Conservation (phyloP, 2,113 vertebrate species). For the Pteropus alecto region DNA sequence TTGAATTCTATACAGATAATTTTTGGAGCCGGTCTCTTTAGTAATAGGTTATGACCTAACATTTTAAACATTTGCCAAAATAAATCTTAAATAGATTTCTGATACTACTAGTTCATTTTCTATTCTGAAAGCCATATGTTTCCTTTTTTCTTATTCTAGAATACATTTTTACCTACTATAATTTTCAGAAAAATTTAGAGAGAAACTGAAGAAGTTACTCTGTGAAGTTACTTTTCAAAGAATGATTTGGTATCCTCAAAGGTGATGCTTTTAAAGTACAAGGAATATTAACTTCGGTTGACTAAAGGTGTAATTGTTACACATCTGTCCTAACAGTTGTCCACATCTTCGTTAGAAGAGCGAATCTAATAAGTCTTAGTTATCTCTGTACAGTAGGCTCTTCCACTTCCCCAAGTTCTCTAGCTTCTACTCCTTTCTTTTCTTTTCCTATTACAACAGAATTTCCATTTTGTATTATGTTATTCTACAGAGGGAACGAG, state of each 20-base stretch:
- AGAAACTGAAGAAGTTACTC: background rate
- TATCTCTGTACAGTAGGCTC: background rate
- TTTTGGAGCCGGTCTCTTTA: background rate
- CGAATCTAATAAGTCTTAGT: background rate
- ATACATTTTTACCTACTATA: background rate
- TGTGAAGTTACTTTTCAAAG: constrained; percentile 30
- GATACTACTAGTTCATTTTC: background rate
- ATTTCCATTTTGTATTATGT: background rate
- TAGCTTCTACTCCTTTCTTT: background rate
- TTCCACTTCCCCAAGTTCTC: background rate
- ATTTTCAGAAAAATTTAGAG: background rate
- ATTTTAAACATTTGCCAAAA: background rate
- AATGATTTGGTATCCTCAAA: background rate
- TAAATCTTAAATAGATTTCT: background rate
- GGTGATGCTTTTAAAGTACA: background rate
- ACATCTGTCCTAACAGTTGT: background rate
- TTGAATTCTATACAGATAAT: background rate
- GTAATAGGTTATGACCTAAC: background rate
- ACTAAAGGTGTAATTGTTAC: background rate
- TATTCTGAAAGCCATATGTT: background rate
- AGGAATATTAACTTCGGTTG: background rate
- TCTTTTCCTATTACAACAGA: background rate
- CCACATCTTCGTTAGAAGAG: background rate
- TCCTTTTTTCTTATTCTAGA: background rate
- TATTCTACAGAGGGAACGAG: background rate